Evolutionary conservation across 2,888 invertebrate species (phyloP).

Genomic region (Limnephilus marmoratus): DNA sequence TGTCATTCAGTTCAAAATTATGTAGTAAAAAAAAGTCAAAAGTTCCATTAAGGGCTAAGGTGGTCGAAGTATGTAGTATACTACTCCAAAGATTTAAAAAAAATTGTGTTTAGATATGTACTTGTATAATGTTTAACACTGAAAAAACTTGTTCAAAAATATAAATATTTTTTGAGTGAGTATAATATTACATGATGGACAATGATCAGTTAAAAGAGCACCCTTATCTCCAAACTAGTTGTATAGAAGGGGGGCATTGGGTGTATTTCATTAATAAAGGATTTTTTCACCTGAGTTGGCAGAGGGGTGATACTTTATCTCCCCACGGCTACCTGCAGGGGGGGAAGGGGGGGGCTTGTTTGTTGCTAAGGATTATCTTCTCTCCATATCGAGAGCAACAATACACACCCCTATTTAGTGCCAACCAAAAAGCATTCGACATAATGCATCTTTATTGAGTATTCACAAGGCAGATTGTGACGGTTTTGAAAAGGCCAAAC

Average conservation of each 20-base stretch:
- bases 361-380: constrained; percentile 65
- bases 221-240: constrained; percentile 10
- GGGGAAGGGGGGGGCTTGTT: constrained; percentile 47
- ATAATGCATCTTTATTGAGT: constrained; percentile 41
- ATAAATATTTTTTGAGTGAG: too few species aligned
- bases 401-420: constrained; percentile 55
- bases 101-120: too few species aligned
- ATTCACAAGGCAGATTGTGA: background rate
- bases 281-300: constrained; percentile 65
- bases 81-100: too few species aligned
- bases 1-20: too few species aligned
- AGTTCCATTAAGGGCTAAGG: too few species aligned
- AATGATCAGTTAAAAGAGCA: background rate
- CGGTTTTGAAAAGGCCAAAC: background rate
- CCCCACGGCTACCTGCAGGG: constrained; percentile 47
- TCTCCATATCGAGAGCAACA: constrained; percentile 55
- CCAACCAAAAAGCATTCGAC: constrained; percentile 24
- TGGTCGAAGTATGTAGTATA: too few species aligned
- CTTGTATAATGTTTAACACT: too few species aligned
- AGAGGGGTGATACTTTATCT: constrained; percentile 63
- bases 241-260: constrained; percentile 25
- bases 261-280: constrained; percentile 64
- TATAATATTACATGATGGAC: constrained; percentile 2
- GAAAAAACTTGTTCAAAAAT: too few species aligned
- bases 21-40: too few species aligned